Conservation (phyloP, 2,113 vertebrate genomes). For the Eulacestoma nigropectus region DNA sequence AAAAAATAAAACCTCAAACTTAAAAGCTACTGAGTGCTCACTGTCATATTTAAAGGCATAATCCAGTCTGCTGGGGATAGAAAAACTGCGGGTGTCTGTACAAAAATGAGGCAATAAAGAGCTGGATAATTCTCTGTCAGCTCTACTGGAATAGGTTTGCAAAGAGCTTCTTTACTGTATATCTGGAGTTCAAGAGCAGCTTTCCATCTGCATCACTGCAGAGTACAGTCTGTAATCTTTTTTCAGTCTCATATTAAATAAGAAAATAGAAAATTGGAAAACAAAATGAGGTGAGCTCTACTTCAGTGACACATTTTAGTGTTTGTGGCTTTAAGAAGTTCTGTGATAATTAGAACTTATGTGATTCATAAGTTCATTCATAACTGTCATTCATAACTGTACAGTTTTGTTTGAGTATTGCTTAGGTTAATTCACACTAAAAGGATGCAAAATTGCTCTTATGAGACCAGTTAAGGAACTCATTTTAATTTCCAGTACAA, state of each 20-base stretch:
- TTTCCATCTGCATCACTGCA: not conserved
- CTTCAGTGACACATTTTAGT: not conserved
- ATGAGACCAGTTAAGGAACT: not conserved
- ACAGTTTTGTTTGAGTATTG: not conserved
- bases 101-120: not conserved
- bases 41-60: not conserved
- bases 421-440: not conserved
- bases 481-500: not conserved
- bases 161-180: not conserved
- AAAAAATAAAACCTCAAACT: not conserved
- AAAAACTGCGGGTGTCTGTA: not conserved
- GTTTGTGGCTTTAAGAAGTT: not conserved
- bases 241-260: not conserved
- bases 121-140: not conserved
- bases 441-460: not conserved
- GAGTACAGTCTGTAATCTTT: not conserved
- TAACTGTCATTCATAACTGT: too few species aligned
- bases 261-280: not conserved
- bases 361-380: too few species aligned
- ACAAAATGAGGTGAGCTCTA: not conserved
- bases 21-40: not conserved
- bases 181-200: not conserved
- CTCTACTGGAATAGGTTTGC: not conserved
- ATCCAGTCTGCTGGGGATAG: not conserved
- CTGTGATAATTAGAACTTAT: not conserved